Evolutionary conservation across 2,797 vertebrate genomes (phyloP), one percentile per base, ranked within the genome.

Genomic region (Benthosema pterotum): DNA sequence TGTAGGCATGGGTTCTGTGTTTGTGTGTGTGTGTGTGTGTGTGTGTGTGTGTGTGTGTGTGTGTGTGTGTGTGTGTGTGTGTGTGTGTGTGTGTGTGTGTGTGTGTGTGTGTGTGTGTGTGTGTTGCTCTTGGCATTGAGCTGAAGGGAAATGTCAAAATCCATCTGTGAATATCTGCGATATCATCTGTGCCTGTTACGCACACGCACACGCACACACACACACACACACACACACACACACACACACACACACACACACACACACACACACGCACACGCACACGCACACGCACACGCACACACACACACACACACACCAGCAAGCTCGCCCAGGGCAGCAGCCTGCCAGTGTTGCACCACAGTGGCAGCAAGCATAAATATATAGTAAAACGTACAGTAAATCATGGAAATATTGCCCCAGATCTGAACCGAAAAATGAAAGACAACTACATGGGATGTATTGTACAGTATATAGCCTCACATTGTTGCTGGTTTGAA

Each of bases 111-210:
- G 79, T 57, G 64, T 72, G 53, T 25, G 28, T 28, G 5, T 25
- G 17, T 67, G 62, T 67, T 81, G 79, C 75, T 70, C 64, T 60
- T 83, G 75, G 69, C 67, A 45, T 82, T 71, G 60, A 50, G 74
- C 71, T 73, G 75, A 72, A 76, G 73, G 80, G 71, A 92, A 93
- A 93, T 93, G 92, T 93, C 92, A 93, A 77, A 82, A 84, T 80
- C 80, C 87, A 90, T 91, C 91, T 93, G 91, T 54, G 71, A 86
- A 76, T n/a, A n/a, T n/a, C n/a, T 79, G 84, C 50, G 86, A 90
- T 93, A 92, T 87, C 88, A 81, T 83, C 82, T 53, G 64, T 75
- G 86, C 84, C 83, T 80, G 77, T 5, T 25, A 25, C 22, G 5
- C 22, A 25, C 4, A 22, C 22, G 22, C 22, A 22, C 4, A 4